phyloP scores from a whole-genome alignment of 2,797 vertebrate genomes.

The Enteromius argenteus region DNA sequence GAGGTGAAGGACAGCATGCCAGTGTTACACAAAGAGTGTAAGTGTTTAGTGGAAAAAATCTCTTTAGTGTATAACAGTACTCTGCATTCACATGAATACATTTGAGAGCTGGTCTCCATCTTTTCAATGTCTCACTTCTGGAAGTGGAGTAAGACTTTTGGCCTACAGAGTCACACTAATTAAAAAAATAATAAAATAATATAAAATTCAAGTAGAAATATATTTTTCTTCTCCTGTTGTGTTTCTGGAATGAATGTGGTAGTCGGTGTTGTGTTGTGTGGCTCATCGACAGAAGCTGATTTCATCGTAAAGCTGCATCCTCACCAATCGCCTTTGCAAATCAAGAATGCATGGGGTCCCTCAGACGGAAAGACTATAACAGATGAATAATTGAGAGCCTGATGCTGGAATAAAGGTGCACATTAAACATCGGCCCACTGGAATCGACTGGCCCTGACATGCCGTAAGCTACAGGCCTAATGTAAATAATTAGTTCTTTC shows the following conservation, averaged over 20 bases:
- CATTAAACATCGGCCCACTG: conserved; percentile 71
- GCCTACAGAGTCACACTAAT: not conserved
- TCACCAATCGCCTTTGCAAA: conserved; percentile 74
- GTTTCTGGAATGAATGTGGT: conserved; percentile 7
- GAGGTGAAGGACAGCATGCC: not conserved
- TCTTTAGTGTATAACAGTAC: not conserved
- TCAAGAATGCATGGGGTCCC: conserved; percentile 74
- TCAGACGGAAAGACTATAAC: conserved; percentile 70
- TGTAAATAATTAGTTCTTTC: conserved; percentile 58
- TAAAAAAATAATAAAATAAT: not conserved
- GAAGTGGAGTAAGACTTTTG: not conserved
- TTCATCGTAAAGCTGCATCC: conserved; percentile 27
- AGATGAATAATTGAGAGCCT: conserved; percentile 81
- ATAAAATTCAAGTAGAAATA: not conserved
- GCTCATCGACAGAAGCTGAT: not conserved
- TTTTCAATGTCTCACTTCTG: not conserved
- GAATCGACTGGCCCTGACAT: conserved; percentile 66
- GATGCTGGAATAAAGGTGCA: conserved; percentile 75
- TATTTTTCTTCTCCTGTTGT: not conserved
- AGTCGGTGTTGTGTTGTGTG: not conserved
- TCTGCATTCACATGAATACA: not conserved
- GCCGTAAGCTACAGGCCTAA: conserved; percentile 40
- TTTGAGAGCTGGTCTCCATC: not conserved
- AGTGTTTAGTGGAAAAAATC: not conserved
- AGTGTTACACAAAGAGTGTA: not conserved